These are phyloP conservation scores for Periphyllus acericola DNA, from an alignment of 2,888 invertebrate species.

Conservation along the genomic window DNA sequence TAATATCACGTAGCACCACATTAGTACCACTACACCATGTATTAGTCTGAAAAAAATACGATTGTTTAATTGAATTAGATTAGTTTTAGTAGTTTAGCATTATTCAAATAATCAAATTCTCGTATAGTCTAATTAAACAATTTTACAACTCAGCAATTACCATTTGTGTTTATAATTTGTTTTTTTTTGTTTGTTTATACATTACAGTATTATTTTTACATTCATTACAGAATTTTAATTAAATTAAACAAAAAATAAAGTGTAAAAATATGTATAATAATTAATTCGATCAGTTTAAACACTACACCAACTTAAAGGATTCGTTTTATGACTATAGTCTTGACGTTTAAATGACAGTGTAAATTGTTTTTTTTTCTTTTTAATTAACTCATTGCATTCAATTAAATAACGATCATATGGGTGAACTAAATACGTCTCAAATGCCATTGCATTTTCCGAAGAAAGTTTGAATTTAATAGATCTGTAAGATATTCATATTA, in stretches of 20 bases:
- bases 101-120: too few species aligned
- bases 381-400: slow-evolving; percentile 40
- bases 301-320: not conserved
- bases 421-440: not conserved
- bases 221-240: not conserved
- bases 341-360: not conserved
- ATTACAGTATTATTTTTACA: not conserved
- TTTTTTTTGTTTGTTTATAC: too few species aligned
- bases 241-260: not conserved
- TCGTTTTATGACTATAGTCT: slow-evolving; percentile 34
- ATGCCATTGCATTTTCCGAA: not conserved
- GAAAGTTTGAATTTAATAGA: not conserved
- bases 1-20: too few species aligned
- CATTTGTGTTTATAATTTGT: too few species aligned
- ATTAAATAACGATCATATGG: not conserved
- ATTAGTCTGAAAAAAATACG: too few species aligned
- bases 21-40: too few species aligned
- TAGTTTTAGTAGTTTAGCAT: too few species aligned
- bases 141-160: too few species aligned
- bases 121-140: too few species aligned
- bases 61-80: not conserved
- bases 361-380: slow-evolving; percentile 33
- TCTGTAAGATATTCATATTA: slow-evolving; percentile 12
- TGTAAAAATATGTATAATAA: slow-evolving; percentile 9
- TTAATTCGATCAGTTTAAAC: slow-evolving; percentile 9